Conservation (phyloP, 1,140 invertebrate species). For the Caenorhabditis latens region DNA sequence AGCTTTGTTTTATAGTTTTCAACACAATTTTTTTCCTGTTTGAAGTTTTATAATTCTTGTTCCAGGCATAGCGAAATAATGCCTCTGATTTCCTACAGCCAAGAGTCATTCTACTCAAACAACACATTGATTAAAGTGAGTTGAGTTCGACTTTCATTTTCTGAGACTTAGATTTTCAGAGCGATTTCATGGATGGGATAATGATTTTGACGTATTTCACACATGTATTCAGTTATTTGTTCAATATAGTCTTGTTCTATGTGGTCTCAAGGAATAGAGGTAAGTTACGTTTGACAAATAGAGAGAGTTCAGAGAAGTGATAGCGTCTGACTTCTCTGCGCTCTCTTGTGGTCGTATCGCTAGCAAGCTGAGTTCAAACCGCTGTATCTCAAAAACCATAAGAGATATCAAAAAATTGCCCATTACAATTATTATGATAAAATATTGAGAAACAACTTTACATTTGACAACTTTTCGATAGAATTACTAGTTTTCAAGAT, state of each 20-base stretch:
- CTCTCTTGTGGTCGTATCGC: too few relatives aligned
- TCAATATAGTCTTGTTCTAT: slow-evolving; percentile 10
- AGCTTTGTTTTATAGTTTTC: neutral
- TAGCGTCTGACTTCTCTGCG: too few relatives aligned
- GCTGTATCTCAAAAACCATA: neutral
- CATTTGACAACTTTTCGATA: too few relatives aligned
- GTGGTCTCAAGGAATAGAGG: neutral
- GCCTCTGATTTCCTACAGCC: neutral
- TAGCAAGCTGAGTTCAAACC: too few relatives aligned
- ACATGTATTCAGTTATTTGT: slow-evolving; percentile 2
- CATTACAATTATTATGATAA: too few relatives aligned
- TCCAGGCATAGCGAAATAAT: neutral
- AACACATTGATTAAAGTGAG: neutral
- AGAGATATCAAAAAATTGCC: too few relatives aligned
- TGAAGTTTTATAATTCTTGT: neutral
- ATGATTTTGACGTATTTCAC: neutral
- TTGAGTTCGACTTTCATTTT: neutral
- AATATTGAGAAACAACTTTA: too few relatives aligned
- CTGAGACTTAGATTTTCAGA: neutral
- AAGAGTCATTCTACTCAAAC: neutral
- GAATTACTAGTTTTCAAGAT: too few relatives aligned
- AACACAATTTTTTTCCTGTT: neutral
- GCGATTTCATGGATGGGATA: slow-evolving; percentile 23
- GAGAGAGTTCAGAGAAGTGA: too few relatives aligned
- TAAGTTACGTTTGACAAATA: neutral